A percentile compares a stretch with the other conserved stretches of the same genome.
phyloP scores from a whole-genome alignment of 2,797 vertebrate species.

The Cyclopterus lumpus region DNA sequence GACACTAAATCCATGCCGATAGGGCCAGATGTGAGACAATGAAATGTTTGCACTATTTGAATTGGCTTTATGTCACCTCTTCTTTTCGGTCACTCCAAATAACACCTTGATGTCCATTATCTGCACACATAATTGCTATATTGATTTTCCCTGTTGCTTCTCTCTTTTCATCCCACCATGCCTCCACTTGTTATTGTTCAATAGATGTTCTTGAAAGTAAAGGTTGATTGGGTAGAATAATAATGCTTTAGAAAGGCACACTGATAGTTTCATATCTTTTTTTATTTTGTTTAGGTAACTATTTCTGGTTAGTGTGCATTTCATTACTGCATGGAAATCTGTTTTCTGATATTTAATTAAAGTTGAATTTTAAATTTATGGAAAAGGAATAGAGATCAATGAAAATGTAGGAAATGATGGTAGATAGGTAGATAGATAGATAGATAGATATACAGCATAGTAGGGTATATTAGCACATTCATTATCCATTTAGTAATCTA shows the following conservation, averaged over 20 bases:
- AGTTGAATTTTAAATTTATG: conserved; percentile 7
- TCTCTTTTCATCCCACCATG: conserved; percentile 73
- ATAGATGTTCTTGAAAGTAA: conserved; percentile 72
- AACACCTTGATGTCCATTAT: conserved; percentile 85
- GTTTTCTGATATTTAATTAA: not conserved
- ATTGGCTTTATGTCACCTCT: conserved; percentile 82
- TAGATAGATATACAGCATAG: not conserved
- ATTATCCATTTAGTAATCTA: conserved; percentile 62
- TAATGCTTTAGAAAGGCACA: conserved; percentile 38
- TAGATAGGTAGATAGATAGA: conserved; percentile 3
- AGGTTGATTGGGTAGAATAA: conserved; percentile 70
- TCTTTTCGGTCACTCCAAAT: conserved; percentile 77
- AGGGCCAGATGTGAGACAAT: conserved; percentile 69
- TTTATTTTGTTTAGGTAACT: not conserved
- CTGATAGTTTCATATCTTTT: not conserved
- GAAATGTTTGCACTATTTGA: conserved; percentile 76
- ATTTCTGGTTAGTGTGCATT: not conserved
- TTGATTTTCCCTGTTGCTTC: conserved; percentile 78
- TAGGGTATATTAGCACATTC: conserved; percentile 32
- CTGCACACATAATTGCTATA: conserved; percentile 83
- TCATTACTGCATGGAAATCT: not conserved
- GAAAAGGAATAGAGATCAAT: not conserved
- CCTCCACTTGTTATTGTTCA: conserved; percentile 70
- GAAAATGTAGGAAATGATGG: not conserved
- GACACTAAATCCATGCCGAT: conserved; percentile 78